These are phyloP conservation scores for Physocephala rufipes DNA, from an alignment of 2,888 invertebrate species.

Conservation along the genomic window DNA sequence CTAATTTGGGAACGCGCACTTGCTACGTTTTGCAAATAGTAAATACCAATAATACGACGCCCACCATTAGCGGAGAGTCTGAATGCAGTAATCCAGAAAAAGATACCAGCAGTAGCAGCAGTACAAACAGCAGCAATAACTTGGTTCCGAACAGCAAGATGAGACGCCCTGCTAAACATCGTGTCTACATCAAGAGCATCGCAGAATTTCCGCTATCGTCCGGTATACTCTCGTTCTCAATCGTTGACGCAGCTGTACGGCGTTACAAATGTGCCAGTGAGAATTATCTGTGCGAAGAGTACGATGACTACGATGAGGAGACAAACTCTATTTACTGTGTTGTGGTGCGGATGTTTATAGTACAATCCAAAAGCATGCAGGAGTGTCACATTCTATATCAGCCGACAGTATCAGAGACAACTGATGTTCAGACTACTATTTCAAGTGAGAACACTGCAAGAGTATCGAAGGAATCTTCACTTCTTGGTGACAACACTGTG, in stretches of 20 bases:
- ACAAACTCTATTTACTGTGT: conserved; percentile 69
- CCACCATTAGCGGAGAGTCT: conserved; percentile 27
- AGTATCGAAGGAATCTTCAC: conserved; percentile 35
- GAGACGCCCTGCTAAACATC: conserved; percentile 51
- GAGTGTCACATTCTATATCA: conserved; percentile 73
- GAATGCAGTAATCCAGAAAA: conserved; percentile 39
- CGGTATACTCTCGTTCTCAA: conserved; percentile 88
- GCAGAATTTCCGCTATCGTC: conserved; percentile 89
- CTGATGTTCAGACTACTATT: conserved; percentile 54
- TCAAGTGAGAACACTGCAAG: conserved; percentile 44
- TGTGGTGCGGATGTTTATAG: conserved; percentile 75
- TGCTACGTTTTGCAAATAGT: conserved; percentile 83
- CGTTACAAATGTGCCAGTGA: conserved; percentile 67
- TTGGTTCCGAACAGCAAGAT: conserved; percentile 17
- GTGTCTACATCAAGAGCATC: conserved; percentile 76
- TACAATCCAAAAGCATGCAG: conserved; percentile 89
- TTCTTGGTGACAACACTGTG: conserved; percentile 6
- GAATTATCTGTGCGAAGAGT: conserved; percentile 68
- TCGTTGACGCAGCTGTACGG: conserved; percentile 78
- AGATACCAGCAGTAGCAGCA: conserved; percentile 39
- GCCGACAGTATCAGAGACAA: conserved; percentile 62
- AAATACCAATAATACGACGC: conserved; percentile 65
- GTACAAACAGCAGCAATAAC: conserved; percentile 27
- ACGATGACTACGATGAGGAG: conserved; percentile 70
- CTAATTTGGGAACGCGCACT: conserved; percentile 85